These are phyloP conservation scores for Sericinus montela DNA, from an alignment of 2,888 invertebrate species.

Conservation along the genomic window DNA sequence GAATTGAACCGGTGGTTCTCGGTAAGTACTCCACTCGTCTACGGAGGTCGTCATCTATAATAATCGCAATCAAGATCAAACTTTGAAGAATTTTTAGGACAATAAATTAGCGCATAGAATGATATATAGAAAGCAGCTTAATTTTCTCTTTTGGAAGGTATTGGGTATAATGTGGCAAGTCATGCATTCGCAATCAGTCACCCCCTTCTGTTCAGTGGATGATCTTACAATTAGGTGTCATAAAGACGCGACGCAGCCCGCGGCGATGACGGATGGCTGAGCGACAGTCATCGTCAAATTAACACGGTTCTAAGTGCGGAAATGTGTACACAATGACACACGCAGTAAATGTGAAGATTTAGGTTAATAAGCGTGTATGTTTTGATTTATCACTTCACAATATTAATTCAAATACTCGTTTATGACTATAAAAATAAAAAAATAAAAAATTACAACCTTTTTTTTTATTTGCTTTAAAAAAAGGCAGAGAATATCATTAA, in stretches of 20 bases:
- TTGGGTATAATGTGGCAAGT: slow-evolving; percentile 49
- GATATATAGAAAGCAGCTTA: slow-evolving; percentile 26
- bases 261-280: slow-evolving; percentile 65
- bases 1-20: too few species aligned
- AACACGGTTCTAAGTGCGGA: slow-evolving; percentile 71
- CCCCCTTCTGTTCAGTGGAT: slow-evolving; percentile 51
- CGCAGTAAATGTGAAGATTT: slow-evolving; percentile 14
- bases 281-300: slow-evolving; percentile 72
- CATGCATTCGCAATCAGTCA: slow-evolving; percentile 63
- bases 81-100: too few species aligned
- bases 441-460: too few species aligned
- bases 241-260: slow-evolving; percentile 55
- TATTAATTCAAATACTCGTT: too few species aligned
- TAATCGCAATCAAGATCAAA: too few species aligned
- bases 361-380: neutral
- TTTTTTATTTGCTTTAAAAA: too few species aligned
- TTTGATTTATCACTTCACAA: too few species aligned
- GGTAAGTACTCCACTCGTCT: too few species aligned
- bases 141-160: slow-evolving; percentile 29
- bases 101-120: neutral
- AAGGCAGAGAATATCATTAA: too few species aligned
- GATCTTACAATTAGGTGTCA: slow-evolving; percentile 67
- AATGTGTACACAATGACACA: slow-evolving; percentile 59
- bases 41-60: too few species aligned
- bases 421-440: too few species aligned